These are phyloP conservation scores for Neotoma lepida DNA, from an alignment of 2,113 vertebrate genomes.

Conservation along the genomic window DNA sequence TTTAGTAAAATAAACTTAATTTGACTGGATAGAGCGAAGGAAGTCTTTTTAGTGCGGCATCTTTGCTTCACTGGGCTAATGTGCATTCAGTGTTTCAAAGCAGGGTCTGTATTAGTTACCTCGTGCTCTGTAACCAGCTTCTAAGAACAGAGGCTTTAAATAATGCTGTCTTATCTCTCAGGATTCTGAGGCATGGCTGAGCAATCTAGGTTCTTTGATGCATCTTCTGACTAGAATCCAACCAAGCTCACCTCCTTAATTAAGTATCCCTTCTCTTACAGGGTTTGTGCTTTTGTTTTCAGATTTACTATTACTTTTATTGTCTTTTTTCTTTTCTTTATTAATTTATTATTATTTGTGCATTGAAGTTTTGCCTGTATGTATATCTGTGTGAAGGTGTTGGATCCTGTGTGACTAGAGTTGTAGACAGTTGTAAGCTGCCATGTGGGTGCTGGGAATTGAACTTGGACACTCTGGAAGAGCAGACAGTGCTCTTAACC, in stretches of 20 bases:
- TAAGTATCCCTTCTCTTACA: background rate
- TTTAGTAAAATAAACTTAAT: background rate
- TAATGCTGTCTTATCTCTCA: background rate
- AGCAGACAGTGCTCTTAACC: background rate
- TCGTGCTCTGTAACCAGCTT: background rate
- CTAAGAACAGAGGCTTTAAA: background rate
- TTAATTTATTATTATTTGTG: background rate
- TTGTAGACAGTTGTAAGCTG: background rate
- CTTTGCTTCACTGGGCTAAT: background rate
- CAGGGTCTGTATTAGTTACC: background rate
- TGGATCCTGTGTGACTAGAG: background rate
- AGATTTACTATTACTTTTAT: background rate
- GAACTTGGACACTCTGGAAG: background rate
- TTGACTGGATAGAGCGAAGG: background rate
- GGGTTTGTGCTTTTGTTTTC: background rate
- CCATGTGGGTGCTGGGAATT: background rate
- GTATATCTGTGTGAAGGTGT: background rate
- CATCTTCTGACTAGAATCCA: too few species aligned
- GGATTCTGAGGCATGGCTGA: background rate
- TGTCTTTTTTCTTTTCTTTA: background rate
- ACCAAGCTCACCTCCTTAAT: rapidly evolving
- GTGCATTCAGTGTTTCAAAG: background rate
- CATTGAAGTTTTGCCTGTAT: background rate
- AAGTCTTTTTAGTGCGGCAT: background rate
- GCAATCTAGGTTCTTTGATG: background rate